Evolutionary conservation across 2,113 vertebrate genomes (phyloP).

Genomic region (Cyprinodon brontotheroides): DNA sequence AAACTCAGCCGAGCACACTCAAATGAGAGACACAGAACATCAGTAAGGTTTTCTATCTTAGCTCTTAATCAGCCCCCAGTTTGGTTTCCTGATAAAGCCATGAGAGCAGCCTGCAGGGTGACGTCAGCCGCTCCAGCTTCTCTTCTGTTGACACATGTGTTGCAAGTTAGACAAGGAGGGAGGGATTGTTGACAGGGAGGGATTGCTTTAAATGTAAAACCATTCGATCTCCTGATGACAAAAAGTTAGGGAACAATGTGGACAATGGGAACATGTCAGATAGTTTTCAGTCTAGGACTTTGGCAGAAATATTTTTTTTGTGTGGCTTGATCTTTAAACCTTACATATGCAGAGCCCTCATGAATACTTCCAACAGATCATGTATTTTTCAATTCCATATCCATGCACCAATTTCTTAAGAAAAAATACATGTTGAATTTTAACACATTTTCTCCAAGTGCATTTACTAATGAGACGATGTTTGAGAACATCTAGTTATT

Average conservation of each 20-base stretch:
- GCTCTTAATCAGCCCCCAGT: conserved; percentile 50
- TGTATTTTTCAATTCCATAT: background rate
- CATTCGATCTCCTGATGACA: background rate
- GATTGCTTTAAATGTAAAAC: conserved; percentile 2
- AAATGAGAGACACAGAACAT: conserved; percentile 19
- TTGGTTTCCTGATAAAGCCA: conserved; percentile 51
- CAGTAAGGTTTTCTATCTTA: conserved; percentile 42
- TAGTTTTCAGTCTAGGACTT: background rate
- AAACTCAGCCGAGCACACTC: conserved; percentile 14
- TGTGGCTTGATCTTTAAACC: background rate
- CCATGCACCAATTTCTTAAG: background rate
- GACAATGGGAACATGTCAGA: background rate
- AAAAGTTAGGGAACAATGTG: background rate
- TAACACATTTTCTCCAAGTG: background rate
- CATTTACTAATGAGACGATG: background rate
- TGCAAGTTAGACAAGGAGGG: conserved; percentile 1
- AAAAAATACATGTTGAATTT: background rate
- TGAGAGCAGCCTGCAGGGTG: conserved; percentile 14
- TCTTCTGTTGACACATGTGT: conserved; percentile 19
- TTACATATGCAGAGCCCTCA: background rate
- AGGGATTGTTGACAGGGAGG: background rate
- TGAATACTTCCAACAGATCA: background rate
- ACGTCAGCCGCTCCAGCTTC: conserved; percentile 4
- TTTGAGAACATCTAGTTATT: background rate
- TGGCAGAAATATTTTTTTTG: background rate